Percentiles rank a stretch among this genome's conserved stretches.
Evolutionary conservation across 2,113 vertebrate species (phyloP).

Genomic region (Tetrax tetrax): DNA sequence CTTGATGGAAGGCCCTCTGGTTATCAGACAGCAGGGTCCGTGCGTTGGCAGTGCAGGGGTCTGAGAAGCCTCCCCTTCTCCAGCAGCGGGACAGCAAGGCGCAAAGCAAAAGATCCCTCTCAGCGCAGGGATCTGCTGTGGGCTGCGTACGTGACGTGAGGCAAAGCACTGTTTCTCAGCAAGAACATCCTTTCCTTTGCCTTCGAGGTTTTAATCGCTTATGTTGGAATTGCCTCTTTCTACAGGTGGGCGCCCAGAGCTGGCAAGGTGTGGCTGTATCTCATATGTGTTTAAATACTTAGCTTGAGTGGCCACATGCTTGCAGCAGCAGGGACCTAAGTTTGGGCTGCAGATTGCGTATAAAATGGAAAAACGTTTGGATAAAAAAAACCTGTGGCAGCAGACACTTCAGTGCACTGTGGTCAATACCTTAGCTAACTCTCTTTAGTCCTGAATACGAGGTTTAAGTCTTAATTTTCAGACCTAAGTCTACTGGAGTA

Average conservation of each 20-base stretch:
- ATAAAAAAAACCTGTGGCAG: background rate
- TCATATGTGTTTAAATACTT: background rate
- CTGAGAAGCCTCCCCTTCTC: background rate
- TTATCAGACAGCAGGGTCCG: background rate
- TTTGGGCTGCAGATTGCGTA: background rate
- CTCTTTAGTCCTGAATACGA: background rate
- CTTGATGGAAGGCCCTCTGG: background rate
- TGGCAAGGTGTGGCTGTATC: background rate
- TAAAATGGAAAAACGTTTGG: background rate
- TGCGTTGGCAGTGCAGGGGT: background rate
- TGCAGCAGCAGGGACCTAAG: background rate
- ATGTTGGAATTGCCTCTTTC: background rate
- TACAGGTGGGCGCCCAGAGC: background rate
- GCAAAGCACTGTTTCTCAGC: accelerated
- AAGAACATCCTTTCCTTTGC: background rate
- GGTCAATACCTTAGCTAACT: background rate
- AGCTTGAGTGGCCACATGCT: background rate
- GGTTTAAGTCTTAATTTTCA: background rate
- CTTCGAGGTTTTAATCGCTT: background rate
- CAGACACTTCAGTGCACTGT: background rate
- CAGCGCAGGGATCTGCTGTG: accelerated
- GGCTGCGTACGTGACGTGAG: accelerated
- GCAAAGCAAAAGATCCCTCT: no score
- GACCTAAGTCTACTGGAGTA: background rate
- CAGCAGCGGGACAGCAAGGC: background rate